Conservation (phyloP, 23 tunicate genomes). For the Halocynthia aurantium region DNA sequence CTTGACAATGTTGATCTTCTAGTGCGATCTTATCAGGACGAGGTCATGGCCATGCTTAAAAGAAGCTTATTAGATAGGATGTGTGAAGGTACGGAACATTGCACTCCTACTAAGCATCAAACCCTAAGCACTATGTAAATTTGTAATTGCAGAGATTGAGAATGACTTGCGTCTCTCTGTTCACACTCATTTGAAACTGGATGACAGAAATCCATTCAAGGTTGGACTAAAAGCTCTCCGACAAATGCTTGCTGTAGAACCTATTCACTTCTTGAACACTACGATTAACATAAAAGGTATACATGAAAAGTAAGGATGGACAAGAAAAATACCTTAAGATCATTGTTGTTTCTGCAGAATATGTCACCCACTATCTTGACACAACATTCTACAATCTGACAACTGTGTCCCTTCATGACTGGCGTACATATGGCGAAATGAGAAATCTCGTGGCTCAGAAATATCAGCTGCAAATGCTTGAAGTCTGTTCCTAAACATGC, state of each 20-base stretch:
- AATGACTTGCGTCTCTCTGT: slow-evolving; percentile 84
- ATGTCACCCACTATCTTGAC: slow-evolving; percentile 84
- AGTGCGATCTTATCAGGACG: slow-evolving; percentile 46
- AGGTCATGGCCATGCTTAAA: slow-evolving; percentile 29
- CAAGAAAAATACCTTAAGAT: background rate
- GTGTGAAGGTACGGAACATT: slow-evolving; percentile 47
- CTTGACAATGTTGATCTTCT: slow-evolving; percentile 37
- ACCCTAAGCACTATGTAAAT: background rate
- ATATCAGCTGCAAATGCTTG: slow-evolving; percentile 84
- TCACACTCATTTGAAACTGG: slow-evolving; percentile 85
- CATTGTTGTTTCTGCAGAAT: slow-evolving; percentile 24
- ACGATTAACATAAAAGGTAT: slow-evolving; percentile 70
- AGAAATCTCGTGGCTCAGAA: slow-evolving; percentile 80
- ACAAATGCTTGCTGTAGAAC: slow-evolving; percentile 59
- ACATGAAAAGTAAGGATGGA: background rate
- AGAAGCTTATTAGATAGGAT: slow-evolving; percentile 46
- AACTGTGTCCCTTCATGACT: slow-evolving; percentile 91
- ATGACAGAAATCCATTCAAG: slow-evolving; percentile 85
- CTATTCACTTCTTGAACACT: slow-evolving; percentile 46
- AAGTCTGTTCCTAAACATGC: slow-evolving; percentile 17
- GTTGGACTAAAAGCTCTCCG: slow-evolving; percentile 73
- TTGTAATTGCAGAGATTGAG: slow-evolving; percentile 53
- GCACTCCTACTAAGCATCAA: background rate
- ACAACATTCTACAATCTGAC: slow-evolving; percentile 94
- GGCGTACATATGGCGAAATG: slow-evolving; percentile 89